A percentile compares a stretch with the other conserved stretches of the same genome.
Evolutionary conservation across 2,113 vertebrate species (phyloP).

Genomic region (Cephalopholis sonnerati): DNA sequence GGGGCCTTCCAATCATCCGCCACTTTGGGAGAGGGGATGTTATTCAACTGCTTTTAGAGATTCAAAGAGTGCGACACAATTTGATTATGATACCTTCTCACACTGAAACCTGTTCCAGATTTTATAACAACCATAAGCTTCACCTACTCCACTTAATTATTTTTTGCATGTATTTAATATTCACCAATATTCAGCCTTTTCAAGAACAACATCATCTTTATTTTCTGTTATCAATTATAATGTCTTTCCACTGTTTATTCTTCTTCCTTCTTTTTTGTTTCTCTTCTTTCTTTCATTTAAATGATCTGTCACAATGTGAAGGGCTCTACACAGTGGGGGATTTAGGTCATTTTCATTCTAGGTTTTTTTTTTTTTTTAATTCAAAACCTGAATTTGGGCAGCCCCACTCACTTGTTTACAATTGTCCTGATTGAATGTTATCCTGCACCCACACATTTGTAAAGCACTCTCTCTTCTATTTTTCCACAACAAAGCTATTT

Average conservation of each 20-base stretch:
- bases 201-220: constrained; percentile 2
- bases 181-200: not conserved
- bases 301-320: not conserved
- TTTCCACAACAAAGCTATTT: not conserved
- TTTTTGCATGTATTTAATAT: not conserved
- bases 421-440: not conserved
- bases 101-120: constrained; percentile 31
- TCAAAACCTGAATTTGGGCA: not conserved
- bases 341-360: constrained; percentile 1
- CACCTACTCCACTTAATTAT: not conserved
- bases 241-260: constrained; percentile 6
- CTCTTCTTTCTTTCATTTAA: not conserved
- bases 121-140: not conserved
- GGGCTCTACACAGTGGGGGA: not conserved
- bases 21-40: constrained; percentile 69
- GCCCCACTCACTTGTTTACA: not conserved
- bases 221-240: not conserved
- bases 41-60: constrained; percentile 61
- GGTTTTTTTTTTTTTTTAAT: not conserved
- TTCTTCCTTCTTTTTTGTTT: not conserved
- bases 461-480: not conserved
- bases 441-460: not conserved
- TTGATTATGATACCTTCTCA: constrained; percentile 44
- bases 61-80: constrained; percentile 63
- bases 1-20: constrained; percentile 80